Base-by-base conservation (phyloP, 2,113 vertebrate genomes). In the Heteronetta atricapilla region DNA sequence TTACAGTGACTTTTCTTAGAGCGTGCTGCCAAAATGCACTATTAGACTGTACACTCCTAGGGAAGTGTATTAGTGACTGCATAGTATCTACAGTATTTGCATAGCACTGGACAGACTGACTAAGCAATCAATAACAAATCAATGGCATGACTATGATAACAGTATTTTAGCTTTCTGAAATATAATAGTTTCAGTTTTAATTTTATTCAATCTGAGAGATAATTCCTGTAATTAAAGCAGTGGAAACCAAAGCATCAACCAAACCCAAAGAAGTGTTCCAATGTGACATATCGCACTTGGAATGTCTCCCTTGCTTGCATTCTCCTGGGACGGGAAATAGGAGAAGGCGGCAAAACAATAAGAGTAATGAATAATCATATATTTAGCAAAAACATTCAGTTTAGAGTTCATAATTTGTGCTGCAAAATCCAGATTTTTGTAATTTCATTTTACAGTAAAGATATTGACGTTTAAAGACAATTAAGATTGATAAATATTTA, bases 351-450 rank as follows among this genome's bases (percentile, higher is more conserved):
- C 1, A 1, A 84, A 94, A 96, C 92, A 95, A 94, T 94, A 80
- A 77, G 70, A 79, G 19, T 90, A 92, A 94, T 89, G 92, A 96
- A 96, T 93, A 94, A 94, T 81, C 92, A 88, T 77, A 82, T 78
- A 86, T 88, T 96, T 90, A 89, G 40, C 31, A 89, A 95, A 94
- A 87, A 77, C 42, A 36, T 78, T 85, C 44, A 53, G 81, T 79
- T 53, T 62, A 79, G 81, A 62, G 44, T 59, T 74, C 69, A 74
- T 21, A 88, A 93, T 82, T 82, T 78, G 69, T 46, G 66, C n/a
- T 44, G 79, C 69, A 85, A 77, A 85, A 77, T 75, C 60, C 69
- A 46, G 44, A 89, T 89, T 90, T 76, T 89, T 68, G 86, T 44
- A 79, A 90, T 82, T 95, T 89, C 23, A 76, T 81, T 93, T 93